Evolutionary conservation across 2,797 vertebrate species (phyloP).

Genomic region (Micromesistius poutassou): DNA sequence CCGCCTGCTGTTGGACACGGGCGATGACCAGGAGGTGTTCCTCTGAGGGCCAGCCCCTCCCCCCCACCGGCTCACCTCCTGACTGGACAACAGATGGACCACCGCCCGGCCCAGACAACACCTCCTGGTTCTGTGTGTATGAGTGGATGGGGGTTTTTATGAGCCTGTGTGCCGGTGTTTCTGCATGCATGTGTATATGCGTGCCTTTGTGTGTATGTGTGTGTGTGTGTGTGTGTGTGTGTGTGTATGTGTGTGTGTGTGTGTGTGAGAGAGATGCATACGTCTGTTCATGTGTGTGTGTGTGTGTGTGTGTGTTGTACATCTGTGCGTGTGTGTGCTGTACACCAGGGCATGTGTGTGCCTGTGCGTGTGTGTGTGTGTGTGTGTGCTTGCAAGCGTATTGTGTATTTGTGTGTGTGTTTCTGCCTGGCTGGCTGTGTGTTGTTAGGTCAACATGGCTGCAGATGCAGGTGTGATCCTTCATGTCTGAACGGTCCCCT

Average conservation of each 20-base stretch:
- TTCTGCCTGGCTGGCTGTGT: constrained; percentile 20
- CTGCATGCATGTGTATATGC: constrained; percentile 16
- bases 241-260: constrained; percentile 6
- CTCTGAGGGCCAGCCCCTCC: constrained; percentile 42
- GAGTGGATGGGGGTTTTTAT: background rate
- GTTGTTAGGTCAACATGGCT: constrained; percentile 71
- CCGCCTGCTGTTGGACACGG: constrained; percentile 66
- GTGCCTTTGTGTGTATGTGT: background rate
- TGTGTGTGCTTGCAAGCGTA: constrained; percentile 1
- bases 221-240: no score
- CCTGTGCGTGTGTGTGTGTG: no score
- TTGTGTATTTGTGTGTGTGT: background rate
- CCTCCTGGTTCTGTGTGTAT: constrained; percentile 29
- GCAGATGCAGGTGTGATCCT: constrained; percentile 65
- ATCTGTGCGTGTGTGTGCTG: no score
- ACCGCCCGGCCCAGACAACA: constrained; percentile 54
- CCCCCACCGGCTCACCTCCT: constrained; percentile 56
- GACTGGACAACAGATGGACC: constrained; percentile 72
- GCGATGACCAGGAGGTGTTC: constrained; percentile 53
- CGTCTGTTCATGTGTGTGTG: no score
- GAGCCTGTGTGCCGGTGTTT: background rate
- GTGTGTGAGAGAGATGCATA: no score
- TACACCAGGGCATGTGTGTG: no score
- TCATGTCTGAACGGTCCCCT: constrained; percentile 43
- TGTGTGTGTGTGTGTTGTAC: constrained; percentile 7